Evolutionary conservation across 2,888 invertebrate genomes (phyloP).

Genomic region (Gymnoscelis rufifasciata): DNA sequence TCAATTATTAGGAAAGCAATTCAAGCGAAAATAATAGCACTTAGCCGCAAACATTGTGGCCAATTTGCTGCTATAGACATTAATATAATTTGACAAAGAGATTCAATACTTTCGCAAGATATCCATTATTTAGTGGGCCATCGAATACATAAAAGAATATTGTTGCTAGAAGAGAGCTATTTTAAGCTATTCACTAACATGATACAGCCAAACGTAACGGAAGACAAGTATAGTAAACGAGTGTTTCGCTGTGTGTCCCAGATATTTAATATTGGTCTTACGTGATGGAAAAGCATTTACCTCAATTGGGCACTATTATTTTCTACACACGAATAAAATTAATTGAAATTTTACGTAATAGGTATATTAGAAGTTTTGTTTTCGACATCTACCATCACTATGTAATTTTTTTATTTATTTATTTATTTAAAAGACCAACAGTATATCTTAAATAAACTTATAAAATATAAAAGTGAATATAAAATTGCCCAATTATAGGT

Average conservation of each 20-base stretch:
- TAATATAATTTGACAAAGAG: slow-evolving; percentile 6
- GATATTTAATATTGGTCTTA: slow-evolving; percentile 25
- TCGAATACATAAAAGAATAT: slow-evolving; percentile 7
- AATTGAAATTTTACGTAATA: slow-evolving; percentile 19
- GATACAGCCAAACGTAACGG: slow-evolving; percentile 16
- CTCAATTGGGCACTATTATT: slow-evolving; percentile 18
- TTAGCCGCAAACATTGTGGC: slow-evolving; percentile 16
- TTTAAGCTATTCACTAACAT: not conserved
- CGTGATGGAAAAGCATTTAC: slow-evolving; percentile 23
- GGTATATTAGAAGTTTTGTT: not conserved
- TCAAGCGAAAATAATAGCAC: slow-evolving; percentile 14
- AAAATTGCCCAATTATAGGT: no score
- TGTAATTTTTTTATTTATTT: no score
- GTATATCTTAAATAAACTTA: no score
- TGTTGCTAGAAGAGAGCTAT: slow-evolving; percentile 3
- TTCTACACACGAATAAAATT: slow-evolving; percentile 16
- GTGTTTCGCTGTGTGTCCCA: slow-evolving; percentile 25
- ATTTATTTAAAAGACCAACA: no score
- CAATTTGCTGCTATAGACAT: slow-evolving; percentile 3
- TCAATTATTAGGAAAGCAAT: slow-evolving; percentile 25
- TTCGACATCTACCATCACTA: no score
- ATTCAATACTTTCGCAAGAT: slow-evolving; percentile 9
- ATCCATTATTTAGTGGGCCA: slow-evolving; percentile 4
- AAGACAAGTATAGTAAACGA: slow-evolving; percentile 19
- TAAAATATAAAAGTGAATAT: no score